Percentiles rank a stretch among this genome's conserved stretches.
Conservation (phyloP, 2,888 invertebrate genomes). For the Julus scanicus region DNA sequence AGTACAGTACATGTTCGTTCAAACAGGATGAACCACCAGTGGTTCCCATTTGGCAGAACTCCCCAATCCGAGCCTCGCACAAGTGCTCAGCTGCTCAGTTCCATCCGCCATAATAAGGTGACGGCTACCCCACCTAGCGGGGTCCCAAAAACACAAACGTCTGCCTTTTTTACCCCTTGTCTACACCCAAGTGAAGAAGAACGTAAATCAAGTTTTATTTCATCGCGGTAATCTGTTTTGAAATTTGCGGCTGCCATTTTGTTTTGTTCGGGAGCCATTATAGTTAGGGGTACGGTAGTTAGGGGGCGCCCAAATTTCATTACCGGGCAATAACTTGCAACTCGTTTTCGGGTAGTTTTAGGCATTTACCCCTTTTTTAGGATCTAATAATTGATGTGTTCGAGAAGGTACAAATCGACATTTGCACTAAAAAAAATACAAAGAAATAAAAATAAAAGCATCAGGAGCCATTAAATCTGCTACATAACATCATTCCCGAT, state of each 20-base stretch:
- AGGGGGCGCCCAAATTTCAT: conserved; percentile 7
- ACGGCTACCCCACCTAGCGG: background rate
- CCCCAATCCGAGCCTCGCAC: background rate
- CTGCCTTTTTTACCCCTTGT: background rate
- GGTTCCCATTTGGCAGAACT: background rate
- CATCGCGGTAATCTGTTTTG: background rate
- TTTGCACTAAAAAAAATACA: too few relatives aligned
- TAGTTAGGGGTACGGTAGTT: background rate
- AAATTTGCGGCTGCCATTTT: conserved; percentile 33
- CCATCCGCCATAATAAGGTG: background rate
- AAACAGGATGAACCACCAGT: background rate
- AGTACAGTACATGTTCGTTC: background rate
- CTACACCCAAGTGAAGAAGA: background rate
- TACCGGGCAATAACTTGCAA: background rate
- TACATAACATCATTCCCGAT: background rate
- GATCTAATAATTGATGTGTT: background rate
- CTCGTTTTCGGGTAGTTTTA: background rate
- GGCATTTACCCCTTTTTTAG: background rate
- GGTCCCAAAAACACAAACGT: background rate
- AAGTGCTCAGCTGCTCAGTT: background rate
- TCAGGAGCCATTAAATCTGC: background rate
- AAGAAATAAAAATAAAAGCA: background rate
- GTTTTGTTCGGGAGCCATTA: background rate
- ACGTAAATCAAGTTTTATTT: background rate
- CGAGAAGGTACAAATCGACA: background rate